Base-by-base conservation (phyloP, 2,113 vertebrate genomes). In the Gobio gobio region DNA sequence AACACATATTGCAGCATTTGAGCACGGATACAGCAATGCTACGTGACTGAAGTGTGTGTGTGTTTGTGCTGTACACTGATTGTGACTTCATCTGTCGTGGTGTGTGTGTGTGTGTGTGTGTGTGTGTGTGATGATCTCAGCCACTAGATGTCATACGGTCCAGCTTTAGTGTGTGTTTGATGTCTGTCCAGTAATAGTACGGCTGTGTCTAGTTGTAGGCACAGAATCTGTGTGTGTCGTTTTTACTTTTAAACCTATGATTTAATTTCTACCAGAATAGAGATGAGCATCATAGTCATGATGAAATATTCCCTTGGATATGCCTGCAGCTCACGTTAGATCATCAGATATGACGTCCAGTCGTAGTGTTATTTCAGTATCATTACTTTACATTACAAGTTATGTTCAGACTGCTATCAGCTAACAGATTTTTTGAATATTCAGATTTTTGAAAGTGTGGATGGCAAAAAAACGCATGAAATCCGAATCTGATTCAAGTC, bases 111-210 rank as follows among this genome's bases (percentile, higher is more conserved):
- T 51, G 18, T 76, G 73, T 51, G 63, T 68, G 40, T 40, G 40
- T 40, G 40, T 40, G 40, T 63, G 45, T 86, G 84, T 81, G 45
- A 47, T 78, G 49, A 16, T 75, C 54, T 87, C 36, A 22, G 47
- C 78, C 88, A 73, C 79, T 83, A 86, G 84, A 64, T 85, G 87
- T 84, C 86, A 59, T 40, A 7, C 45, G 20, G 36, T 40, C 59
- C 66, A 29, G 36, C 33, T 78, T 8, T 63, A n/a, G n/a, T 16
- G 70, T 47, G 33, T 74, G 22, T 64, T 5, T 77, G 74, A 33
- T 10, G 47, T 77, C 24, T 10, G 49, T 56, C 13, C 74, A 56
- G 74, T 77, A 36, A 36, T 22, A 3, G 8, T 10, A 18, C 1
- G 47, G 73, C n/a, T 40, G 40, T 74, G 72, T 64, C 61, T 29